phyloP scores from a whole-genome alignment of 1,140 invertebrate species.

The Anagrus nilaparvatae region DNA sequence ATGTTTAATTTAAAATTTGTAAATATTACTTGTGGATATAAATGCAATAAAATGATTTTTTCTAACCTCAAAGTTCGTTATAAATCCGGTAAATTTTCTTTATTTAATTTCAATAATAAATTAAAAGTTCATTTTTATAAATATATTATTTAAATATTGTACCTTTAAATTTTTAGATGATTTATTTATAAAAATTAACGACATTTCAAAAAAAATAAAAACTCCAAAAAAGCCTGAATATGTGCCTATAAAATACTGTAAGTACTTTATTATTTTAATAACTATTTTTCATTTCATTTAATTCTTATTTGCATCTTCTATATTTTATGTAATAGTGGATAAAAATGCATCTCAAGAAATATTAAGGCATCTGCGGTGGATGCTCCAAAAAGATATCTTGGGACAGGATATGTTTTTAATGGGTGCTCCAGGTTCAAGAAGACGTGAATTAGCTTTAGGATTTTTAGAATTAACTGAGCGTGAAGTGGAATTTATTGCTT shows the following conservation, averaged over 20 bases:
- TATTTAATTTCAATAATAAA: background rate
- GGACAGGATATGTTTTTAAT: slow-evolving; percentile 94
- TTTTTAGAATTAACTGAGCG: slow-evolving; percentile 79
- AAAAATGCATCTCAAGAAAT: slow-evolving; percentile 52
- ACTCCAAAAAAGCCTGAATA: slow-evolving; percentile 60
- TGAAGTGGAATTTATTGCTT: slow-evolving; percentile 86
- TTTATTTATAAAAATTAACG: slow-evolving; percentile 57
- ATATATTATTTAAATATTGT: slow-evolving; percentile 2
- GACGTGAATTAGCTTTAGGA: slow-evolving; percentile 71
- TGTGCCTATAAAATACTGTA: slow-evolving; percentile 76
- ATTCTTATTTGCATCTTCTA: slow-evolving; percentile 1
- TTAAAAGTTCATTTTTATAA: slow-evolving; percentile 4
- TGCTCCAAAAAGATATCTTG: slow-evolving; percentile 86
- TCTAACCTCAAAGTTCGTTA: slow-evolving; percentile 21
- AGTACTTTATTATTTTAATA: slow-evolving; percentile 34
- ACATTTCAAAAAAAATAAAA: slow-evolving; percentile 57
- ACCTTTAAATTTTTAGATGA: slow-evolving; percentile 23
- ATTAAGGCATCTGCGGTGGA: slow-evolving; percentile 81
- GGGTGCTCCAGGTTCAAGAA: slow-evolving; percentile 74
- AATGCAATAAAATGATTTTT: slow-evolving; percentile 13
- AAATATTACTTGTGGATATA: slow-evolving; percentile 17
- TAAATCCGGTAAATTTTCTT: slow-evolving; percentile 29
- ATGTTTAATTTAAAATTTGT: slow-evolving; percentile 15
- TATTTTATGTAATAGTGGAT: slow-evolving; percentile 20
- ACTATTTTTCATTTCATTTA: slow-evolving; percentile 19